Base-by-base conservation (phyloP, 2,888 invertebrate species). In the Lepetodrilus schrolli region DNA sequence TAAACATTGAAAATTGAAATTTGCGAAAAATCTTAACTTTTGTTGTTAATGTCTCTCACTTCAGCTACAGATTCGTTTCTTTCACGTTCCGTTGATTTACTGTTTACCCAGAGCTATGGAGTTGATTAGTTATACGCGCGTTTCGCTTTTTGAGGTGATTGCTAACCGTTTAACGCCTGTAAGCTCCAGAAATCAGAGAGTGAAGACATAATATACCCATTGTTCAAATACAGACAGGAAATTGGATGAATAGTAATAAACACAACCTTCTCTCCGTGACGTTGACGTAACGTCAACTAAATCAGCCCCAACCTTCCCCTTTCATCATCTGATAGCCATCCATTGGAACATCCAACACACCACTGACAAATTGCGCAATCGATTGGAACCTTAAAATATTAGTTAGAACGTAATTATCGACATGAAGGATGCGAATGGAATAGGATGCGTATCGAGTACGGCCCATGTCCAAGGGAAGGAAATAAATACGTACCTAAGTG, bases 321-420 rank as follows among this genome's bases (percentile, higher is more conserved):
- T 30, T 58, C 58, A 58, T 58, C 58, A 58, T 58, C 30, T 58
- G 58, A 58, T 58, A 58, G 58, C 13, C 58, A 58, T 58, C 58
- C 58, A 58, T 58, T 34, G 26, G 26, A 17, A 30, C 17, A 58
- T 17, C 34, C 58, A 58, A 58, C 34, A 10, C 26, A 17, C 23
- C 58, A 23, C 34, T 58, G 26, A 34, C 58, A 58, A 58, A 58
- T 58, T 58, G 34, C n/a, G 17, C 58, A 23, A 30, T 58, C 58
- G 58, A 58, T 58, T 30, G n/a, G 26, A 10, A 30, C 58, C 58
- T 30, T 30, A 21, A 58, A 58, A 58, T 58, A 58, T 58, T 30
- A 30, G 30, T 58, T 58, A 7, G 58, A 58, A 58, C 34, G 26
- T 30, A 58, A 58, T 58, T 34, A 58, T 34, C 34, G 26, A 58